These are phyloP conservation scores for Calephelis virginiensis DNA, from an alignment of 1,140 invertebrate genomes.

Conservation along the genomic window DNA sequence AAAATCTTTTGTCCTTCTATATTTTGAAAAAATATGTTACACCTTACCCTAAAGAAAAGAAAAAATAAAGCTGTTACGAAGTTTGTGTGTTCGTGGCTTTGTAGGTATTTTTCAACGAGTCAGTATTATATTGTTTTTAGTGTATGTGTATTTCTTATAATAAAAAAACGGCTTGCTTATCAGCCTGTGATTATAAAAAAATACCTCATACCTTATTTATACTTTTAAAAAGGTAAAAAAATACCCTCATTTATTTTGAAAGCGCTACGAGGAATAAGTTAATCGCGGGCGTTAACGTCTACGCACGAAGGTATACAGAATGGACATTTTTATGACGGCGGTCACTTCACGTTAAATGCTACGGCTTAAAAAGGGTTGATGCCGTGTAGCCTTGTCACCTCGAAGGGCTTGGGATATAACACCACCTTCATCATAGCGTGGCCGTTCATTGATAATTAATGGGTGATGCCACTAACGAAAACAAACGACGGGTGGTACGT, in stretches of 20 bases:
- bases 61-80: no score
- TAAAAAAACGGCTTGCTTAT: neutral
- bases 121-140: neutral
- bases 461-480: constrained; percentile 74
- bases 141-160: neutral
- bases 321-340: constrained; percentile 76
- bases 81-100: no score
- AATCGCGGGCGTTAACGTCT: constrained; percentile 64
- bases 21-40: no score
- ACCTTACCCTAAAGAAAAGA: no score
- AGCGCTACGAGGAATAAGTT: constrained; percentile 60
- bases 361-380: constrained; percentile 77
- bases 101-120: neutral
- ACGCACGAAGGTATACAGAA: constrained; percentile 62
- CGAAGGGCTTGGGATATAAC: constrained; percentile 65
- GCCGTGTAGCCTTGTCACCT: constrained; percentile 70
- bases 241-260: constrained; percentile 54
- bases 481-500: constrained; percentile 72
- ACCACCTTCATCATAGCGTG: constrained; percentile 69
- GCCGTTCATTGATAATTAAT: constrained; percentile 77
- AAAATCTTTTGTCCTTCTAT: no score
- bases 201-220: neutral
- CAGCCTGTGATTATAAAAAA: neutral
- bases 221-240: constrained; percentile 32
- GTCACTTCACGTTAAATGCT: constrained; percentile 71